Conservation (phyloP, 2,113 vertebrate genomes). For the Zapornia atra region DNA sequence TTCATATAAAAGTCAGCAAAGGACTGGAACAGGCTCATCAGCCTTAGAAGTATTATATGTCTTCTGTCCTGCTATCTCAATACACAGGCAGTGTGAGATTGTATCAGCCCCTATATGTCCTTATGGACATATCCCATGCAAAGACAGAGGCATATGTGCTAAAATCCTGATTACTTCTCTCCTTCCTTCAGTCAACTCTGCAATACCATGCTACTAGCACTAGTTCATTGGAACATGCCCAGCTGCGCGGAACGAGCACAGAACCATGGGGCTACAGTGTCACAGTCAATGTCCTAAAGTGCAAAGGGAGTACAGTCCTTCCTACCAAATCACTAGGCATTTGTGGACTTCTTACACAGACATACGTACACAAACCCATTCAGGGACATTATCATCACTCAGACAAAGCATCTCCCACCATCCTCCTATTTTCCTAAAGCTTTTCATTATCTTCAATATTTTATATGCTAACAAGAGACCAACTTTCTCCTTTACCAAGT, state of each 20-base stretch:
- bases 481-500: not conserved
- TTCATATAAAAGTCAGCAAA: not conserved
- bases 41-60: not conserved
- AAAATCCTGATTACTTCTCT: not conserved
- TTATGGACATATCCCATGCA: not conserved
- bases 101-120: not conserved
- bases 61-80: not conserved
- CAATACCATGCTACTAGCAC: not conserved
- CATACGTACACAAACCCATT: rapidly evolving
- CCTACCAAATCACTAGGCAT: not conserved
- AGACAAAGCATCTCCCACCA: not conserved
- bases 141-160: not conserved
- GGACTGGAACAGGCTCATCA: not conserved
- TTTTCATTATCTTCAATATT: not conserved
- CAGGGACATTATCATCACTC: not conserved
- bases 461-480: not conserved
- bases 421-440: not conserved
- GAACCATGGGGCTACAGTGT: not conserved
- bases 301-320: not conserved
- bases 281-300: not conserved
- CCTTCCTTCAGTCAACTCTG: not conserved
- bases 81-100: rapidly evolving
- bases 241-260: not conserved
- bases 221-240: not conserved
- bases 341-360: not conserved